These are phyloP conservation scores for Casuarius casuarius DNA, from an alignment of 2,113 vertebrate species.

Conservation along the genomic window DNA sequence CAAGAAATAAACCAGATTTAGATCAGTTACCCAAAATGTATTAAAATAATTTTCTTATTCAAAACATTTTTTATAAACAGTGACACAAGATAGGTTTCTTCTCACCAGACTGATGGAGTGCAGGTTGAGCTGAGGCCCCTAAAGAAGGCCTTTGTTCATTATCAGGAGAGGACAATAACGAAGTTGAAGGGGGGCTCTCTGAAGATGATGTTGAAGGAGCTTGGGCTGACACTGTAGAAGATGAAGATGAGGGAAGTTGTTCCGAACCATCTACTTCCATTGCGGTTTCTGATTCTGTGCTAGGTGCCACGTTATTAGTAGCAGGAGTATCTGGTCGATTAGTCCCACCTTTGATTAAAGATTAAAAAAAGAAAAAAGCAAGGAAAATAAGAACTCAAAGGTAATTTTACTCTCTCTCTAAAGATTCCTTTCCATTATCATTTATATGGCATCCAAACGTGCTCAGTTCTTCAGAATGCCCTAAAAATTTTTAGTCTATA, in stretches of 20 bases:
- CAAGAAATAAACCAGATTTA: neutral
- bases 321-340: constrained; percentile 78
- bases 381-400: constrained; percentile 36
- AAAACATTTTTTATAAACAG: constrained; percentile 9
- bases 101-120: constrained; percentile 81
- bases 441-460: neutral
- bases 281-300: constrained; percentile 73
- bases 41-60: neutral
- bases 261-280: constrained; percentile 80
- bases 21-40: neutral
- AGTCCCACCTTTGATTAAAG: constrained; percentile 72
- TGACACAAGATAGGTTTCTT: constrained; percentile 44
- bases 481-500: neutral
- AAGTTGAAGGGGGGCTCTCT: constrained; percentile 82
- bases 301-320: constrained; percentile 53
- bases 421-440: neutral
- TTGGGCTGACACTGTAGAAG: constrained; percentile 80
- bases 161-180: constrained; percentile 82
- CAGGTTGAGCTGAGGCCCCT: constrained; percentile 70
- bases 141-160: constrained; percentile 79
- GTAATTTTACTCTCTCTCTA: neutral
- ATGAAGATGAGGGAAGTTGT: constrained; percentile 78
- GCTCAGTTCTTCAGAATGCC: neutral
- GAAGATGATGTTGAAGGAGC: constrained; percentile 82
- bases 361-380: neutral